Conservation (phyloP, 1,140 invertebrate genomes). For the Drosophila tropicalis region DNA sequence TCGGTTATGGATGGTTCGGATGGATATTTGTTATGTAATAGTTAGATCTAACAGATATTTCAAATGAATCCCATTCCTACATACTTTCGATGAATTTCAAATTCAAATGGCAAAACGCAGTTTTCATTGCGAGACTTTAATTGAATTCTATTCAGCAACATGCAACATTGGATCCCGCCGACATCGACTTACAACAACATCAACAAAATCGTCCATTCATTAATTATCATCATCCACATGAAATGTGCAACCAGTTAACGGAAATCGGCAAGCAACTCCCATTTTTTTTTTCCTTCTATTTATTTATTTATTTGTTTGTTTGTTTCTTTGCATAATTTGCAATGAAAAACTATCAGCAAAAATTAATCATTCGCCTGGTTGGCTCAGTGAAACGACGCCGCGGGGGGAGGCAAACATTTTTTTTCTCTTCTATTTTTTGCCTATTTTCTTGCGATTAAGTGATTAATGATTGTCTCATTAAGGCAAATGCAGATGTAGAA, state of each 20-base stretch:
- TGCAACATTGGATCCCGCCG: conserved; percentile 5
- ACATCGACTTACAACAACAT: conserved; percentile 6
- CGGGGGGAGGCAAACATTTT: conserved; percentile 13
- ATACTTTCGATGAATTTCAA: too few species aligned
- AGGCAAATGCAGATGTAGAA: conserved; percentile 21
- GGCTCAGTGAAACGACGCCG: not conserved
- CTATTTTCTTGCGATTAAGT: conserved; percentile 32
- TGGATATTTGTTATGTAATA: too few species aligned
- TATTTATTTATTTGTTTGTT: conserved; percentile 3
- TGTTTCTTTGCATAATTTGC: conserved; percentile 40
- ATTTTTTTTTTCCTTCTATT: not conserved
- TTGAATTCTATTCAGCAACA: not conserved
- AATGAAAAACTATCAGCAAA: conserved; percentile 20
- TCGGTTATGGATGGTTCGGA: too few species aligned
- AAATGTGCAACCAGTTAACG: conserved; percentile 46
- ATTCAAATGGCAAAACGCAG: too few species aligned
- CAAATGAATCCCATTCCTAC: too few species aligned
- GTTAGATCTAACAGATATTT: too few species aligned
- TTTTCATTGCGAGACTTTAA: too few species aligned
- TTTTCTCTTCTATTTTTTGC: conserved; percentile 10
- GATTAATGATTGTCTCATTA: conserved; percentile 74
- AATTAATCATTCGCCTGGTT: conserved; percentile 15
- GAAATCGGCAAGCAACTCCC: conserved; percentile 45
- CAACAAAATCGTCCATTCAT: conserved; percentile 34
- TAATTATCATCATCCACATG: conserved; percentile 54